Evolutionary conservation across 2,113 vertebrate species (phyloP), one percentile per base, ranked within the genome.

Genomic region (Pomatorhinus ruficollis): DNA sequence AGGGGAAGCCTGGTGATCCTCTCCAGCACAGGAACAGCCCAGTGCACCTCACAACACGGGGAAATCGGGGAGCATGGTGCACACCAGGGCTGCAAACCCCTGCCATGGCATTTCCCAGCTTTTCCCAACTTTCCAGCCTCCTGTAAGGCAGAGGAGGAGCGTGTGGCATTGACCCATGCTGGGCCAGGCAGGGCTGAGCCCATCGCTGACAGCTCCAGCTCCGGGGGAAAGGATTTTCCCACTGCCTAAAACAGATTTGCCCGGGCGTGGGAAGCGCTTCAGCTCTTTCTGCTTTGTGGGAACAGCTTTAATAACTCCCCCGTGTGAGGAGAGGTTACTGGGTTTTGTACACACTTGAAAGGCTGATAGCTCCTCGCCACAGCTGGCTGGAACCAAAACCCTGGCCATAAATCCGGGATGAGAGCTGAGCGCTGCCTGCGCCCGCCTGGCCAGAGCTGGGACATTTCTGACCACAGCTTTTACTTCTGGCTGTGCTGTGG

Each of bases 221-320:
- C 42, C 2, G 5, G 17, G 52, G 53, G 31, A 47, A 72, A 83
- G 53, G 89, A 76, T 93, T 95, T 94, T 94, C 95, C 95, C 95
- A 93, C 59, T 90, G 96, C 95, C 90, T 91, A 66, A 84, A 96
- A 74, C 78, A 88, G 95, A 86, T 92, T 83, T 1, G 6, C 71
- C 52, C 10, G 30, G 95, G 96, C 96, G 91, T 96, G 94, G 96
- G 96, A 95, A 95, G 93, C 11, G 2, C 65, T 72, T 76, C 87
- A 20, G 84, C 86, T 93, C 90, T 28, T 83, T 85, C 70, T 39
- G 72, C 95, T 87, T 88, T 96, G 96, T 97, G 96, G 95, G 95
- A 95, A 96, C 90, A 72, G 94, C 90, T 94, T 93, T 95, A 96
- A 95, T 47, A 94, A 96, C 91, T 96, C 95, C 96, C 93, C 95